Conservation (phyloP, 2,888 invertebrate species). For the Trachelus tabidus region DNA sequence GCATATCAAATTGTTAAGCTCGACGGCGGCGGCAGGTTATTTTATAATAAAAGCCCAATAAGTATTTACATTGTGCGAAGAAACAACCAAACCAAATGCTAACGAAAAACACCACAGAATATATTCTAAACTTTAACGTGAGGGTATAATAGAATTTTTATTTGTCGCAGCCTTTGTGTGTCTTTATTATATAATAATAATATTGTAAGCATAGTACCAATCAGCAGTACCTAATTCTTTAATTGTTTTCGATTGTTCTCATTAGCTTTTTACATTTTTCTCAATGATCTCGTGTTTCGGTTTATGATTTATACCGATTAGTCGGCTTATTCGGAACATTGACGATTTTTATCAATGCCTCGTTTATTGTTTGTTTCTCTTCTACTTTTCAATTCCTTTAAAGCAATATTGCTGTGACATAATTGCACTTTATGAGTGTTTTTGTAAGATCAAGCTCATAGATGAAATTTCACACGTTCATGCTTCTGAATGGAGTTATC, state of each 20-base stretch:
- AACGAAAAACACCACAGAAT: neutral
- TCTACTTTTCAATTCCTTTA: neutral
- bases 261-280: neutral
- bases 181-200: neutral
- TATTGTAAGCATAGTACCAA: neutral
- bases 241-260: neutral
- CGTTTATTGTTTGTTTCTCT: neutral
- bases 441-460: neutral
- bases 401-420: neutral
- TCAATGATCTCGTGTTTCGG: neutral
- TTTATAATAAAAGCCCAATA: neutral
- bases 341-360: neutral
- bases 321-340: neutral
- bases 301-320: neutral
- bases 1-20: neutral
- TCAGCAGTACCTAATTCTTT: neutral
- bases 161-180: neutral
- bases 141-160: neutral
- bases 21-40: neutral
- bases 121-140: neutral
- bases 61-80: neutral
- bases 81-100: too few species aligned
- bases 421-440: neutral
- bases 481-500: neutral
- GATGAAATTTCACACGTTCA: neutral